Conservation (phyloP, 2,888 invertebrate species). For the Eurytoma californica region DNA sequence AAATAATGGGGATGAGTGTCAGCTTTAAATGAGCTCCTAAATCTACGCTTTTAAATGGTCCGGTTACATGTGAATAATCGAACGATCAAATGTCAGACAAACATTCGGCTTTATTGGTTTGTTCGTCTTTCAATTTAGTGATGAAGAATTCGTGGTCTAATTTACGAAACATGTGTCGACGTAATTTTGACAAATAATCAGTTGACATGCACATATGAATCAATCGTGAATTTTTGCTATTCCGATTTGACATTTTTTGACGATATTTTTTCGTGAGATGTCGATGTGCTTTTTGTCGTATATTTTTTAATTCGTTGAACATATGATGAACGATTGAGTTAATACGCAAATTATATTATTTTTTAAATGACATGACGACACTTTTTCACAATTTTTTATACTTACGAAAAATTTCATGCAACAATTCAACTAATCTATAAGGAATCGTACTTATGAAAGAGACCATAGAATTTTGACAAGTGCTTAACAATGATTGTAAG, state of each 20-base stretch:
- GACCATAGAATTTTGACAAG: not conserved
- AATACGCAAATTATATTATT: slow-evolving; percentile 1
- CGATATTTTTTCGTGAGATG: not conserved
- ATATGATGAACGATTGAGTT: slow-evolving; percentile 11
- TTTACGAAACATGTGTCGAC: not conserved
- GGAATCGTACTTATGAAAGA: slow-evolving; percentile 24
- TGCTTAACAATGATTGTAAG: too few relatives aligned
- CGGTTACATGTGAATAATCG: slow-evolving; percentile 19
- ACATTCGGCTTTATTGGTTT: not conserved
- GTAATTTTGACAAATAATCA: slow-evolving; percentile 14
- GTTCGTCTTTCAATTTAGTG: slow-evolving; percentile 6
- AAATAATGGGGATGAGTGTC: not conserved
- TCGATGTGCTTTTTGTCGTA: not conserved
- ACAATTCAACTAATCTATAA: slow-evolving; percentile 22
- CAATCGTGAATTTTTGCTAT: not conserved
- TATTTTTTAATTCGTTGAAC: not conserved
- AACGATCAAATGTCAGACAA: slow-evolving; percentile 18
- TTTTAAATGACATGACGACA: slow-evolving; percentile 21
- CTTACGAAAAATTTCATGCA: slow-evolving; percentile 43
- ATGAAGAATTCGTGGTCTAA: slow-evolving; percentile 1
- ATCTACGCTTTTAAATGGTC: slow-evolving; percentile 1
- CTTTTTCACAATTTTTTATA: slow-evolving; percentile 36
- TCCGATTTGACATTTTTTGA: not conserved
- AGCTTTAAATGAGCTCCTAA: slow-evolving; percentile 20
- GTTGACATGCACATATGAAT: slow-evolving; percentile 14